Evolutionary conservation across 2,888 invertebrate species (phyloP).

Genomic region (Anoplius nigerrimus): DNA sequence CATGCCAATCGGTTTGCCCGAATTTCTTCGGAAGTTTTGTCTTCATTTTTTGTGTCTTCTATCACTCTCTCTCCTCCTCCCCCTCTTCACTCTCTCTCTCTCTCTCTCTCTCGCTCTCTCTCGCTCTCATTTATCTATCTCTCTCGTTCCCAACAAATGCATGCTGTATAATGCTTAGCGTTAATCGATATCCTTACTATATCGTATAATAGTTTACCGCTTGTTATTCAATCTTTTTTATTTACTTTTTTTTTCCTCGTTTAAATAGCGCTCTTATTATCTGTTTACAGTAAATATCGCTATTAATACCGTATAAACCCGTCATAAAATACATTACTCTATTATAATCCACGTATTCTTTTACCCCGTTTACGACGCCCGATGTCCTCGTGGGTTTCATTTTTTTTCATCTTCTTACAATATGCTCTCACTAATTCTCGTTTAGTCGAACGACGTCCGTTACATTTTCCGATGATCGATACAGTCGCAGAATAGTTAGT

Average conservation of each 20-base stretch:
- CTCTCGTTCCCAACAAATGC: conserved; percentile 32
- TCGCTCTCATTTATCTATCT: background rate
- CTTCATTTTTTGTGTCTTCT: background rate
- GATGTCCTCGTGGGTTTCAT: conserved; percentile 14
- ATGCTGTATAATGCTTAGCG: conserved; percentile 34
- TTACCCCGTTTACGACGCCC: conserved; percentile 26
- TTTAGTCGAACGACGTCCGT: background rate
- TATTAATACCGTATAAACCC: conserved; percentile 71
- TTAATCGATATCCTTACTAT: conserved; percentile 44
- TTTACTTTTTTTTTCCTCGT: conserved; percentile 9
- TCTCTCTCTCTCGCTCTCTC: conserved; percentile 11
- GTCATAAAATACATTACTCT: conserved; percentile 74
- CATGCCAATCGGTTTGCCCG: background rate
- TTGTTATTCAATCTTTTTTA: conserved; percentile 6
- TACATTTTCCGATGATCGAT: background rate
- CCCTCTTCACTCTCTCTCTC: conserved; percentile 3
- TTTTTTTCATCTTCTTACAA: conserved; percentile 2
- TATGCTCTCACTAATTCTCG: background rate
- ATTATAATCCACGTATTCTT: conserved; percentile 59
- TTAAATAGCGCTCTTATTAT: conserved; percentile 53
- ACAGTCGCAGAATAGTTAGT: no score
- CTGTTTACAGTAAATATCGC: conserved; percentile 62
- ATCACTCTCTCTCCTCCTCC: background rate
- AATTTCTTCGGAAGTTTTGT: background rate
- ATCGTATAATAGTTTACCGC: conserved; percentile 15